These are phyloP conservation scores for Stegostoma tigrinum DNA, from an alignment of 2,113 vertebrate species.

Conservation along the genomic window DNA sequence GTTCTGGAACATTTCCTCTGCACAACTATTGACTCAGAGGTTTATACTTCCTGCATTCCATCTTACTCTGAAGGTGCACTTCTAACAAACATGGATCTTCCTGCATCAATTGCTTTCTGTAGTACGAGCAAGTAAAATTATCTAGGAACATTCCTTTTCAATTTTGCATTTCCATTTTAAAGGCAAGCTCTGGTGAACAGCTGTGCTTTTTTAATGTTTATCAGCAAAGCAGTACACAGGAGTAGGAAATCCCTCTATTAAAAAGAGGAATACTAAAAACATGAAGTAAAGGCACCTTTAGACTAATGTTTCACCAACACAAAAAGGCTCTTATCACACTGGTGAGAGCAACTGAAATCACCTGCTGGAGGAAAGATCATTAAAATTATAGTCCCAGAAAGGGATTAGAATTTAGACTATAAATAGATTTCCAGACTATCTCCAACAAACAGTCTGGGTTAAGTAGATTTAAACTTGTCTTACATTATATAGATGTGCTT, in stretches of 20 bases:
- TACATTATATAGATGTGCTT: neutral
- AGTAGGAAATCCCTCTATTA: neutral
- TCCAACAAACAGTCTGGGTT: neutral
- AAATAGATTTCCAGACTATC: neutral
- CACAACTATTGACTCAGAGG: neutral
- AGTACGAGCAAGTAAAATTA: neutral
- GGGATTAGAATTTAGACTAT: neutral
- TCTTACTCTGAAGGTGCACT: neutral
- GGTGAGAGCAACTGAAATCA: neutral
- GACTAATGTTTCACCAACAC: neutral
- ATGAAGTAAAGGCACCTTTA: neutral
- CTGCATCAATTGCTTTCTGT: neutral
- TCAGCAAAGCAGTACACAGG: neutral
- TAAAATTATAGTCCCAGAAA: neutral
- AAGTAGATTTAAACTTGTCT: neutral
- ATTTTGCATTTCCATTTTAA: neutral
- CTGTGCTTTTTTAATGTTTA: neutral
- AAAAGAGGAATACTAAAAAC: neutral
- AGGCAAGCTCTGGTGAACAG: neutral
- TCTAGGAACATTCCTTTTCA: neutral
- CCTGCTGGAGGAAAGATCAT: neutral
- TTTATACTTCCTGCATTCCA: neutral
- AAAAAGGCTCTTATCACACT: neutral
- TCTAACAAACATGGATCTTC: neutral
- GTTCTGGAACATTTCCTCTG: neutral